Base-by-base conservation (phyloP, 35 echinoderm and acorn worm genomes). In the Apostichopus californicus region DNA sequence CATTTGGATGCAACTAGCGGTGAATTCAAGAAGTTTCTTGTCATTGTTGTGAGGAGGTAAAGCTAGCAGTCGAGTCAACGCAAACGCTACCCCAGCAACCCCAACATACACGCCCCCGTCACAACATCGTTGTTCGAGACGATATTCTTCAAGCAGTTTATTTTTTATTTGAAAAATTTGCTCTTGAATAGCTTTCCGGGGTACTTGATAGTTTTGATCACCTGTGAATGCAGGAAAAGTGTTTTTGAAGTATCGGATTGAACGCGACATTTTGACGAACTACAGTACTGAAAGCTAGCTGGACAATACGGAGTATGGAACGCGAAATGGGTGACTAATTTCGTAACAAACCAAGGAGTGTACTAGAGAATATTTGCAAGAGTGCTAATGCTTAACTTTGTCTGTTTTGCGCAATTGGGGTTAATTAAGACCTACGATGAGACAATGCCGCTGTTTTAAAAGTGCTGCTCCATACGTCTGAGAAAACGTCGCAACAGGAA, bases 51-150 rank as follows among this genome's bases (percentile, higher is more conserved):
- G 72, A 5, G 86, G 61, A 18, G 86, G 26, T 57, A 34, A n/a
- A 22, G 58, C 17, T 18, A 89, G 61, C 63, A 89, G 24, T 6
- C 68, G 58, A 52, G 61, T 66, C 64, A 89, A 65, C 52, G 86
- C 57, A 34, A 28, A 89, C 5, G 61, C 86, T 54, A 89, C 68
- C 6, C 86, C 86, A 13, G 86, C 20, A 20, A 89, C 68, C 17
- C 86, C 86, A 34, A 89, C 9, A 46, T 89, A 89, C 21, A 89
- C 20, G 4, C 86, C 86, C 13, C 86, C 86, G 52, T 73, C 64
- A 72, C 86, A 89, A 17, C 15, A 28, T 18, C 46, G 63, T 14
- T 72, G 22, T 11, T 34, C 25, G 22, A 89, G 12, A 12, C 18
- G 18, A 18, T 14, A 72, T 28, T 64, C 63, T 15, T 66, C 3